Evolutionary conservation across 2,888 invertebrate genomes (phyloP), one percentile per base, ranked within the genome.

Genomic region (Dysmachus trigonus): DNA sequence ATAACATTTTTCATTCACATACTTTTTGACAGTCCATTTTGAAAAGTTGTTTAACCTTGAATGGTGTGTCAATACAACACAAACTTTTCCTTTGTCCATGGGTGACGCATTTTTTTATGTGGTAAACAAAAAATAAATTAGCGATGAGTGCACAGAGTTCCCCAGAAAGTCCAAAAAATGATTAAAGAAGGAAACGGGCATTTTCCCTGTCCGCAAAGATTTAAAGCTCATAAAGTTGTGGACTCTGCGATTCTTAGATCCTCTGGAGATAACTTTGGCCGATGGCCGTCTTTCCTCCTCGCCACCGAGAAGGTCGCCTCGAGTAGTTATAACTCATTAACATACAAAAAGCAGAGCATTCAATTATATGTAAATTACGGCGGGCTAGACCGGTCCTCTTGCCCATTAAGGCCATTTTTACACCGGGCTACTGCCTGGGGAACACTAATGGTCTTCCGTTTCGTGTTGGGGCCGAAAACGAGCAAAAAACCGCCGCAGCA

Each of bases 311-410:
- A 77, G 47, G 77, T 77, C 77, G 77, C 47, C 30, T 10, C 10
- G 35, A 38, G 31, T 22, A 79, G 47, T 47, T 79, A 79, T 47
- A 30, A 47, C 47, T 81, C 81, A 81, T 81, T 81, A 81, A 62
- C 81, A 81, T 81, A 81, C 81, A 81, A 81, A 51, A 81, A 81
- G 62, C 53, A 31, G 47, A 31, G 47, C 53, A 33, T 53, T 81
- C 81, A 81, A 81, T 81, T 81, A 81, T 81, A 81, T 79, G 79
- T 51, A 79, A 79, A 79, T 79, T 79, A 79, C 18, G 53, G 51
- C 62, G 27, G 35, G 33, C 51, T 81, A 81, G 81, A 81, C 81
- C 81, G 81, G 81, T 81, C 81, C 81, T 62, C 51, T 27, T 33
- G 53, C 10, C 77, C 77, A 77, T 77, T 77, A 77, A 77, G 38